Base-by-base conservation (phyloP, 1,140 invertebrate genomes). In the Pollicipes pollicipes region DNA sequence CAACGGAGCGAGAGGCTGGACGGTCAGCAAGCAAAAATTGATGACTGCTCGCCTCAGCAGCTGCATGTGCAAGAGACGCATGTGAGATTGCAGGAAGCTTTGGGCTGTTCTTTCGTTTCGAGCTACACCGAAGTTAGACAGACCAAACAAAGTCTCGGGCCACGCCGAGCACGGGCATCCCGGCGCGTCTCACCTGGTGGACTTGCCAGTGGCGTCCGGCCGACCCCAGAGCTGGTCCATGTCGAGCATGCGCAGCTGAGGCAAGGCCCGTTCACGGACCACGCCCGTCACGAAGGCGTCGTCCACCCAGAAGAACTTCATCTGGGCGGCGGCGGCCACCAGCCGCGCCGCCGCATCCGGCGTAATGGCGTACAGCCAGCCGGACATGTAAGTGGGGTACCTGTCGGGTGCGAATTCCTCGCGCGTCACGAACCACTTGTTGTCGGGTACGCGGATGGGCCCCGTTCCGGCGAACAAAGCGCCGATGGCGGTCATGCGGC, bases 261-360 rank as follows among this genome's bases (percentile, higher is more conserved):
- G 45, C 24, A 21, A 74, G 8, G 75, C 73, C 0, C 73, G 69
- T 63, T 75, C 74, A 2, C 78, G 76, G 26, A 81, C 70, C 17
- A 82, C 76, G 3, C 82, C 82, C 10, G 81, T 82, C 26, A 82
- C 76, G 75, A 77, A 83, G 3, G 78, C 80, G 70, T 83, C 82
- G 71, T 83, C 82, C 71, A 82, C 73, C 77, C 79, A 80, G 72
- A 81, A 78, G 71, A 80, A 77, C 26, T 76, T 77, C 16, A 76
- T 75, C 17, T 72, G 70, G 28, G 69, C 69, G 30, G 76, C 76
- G 21, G 77, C 75, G 17, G 74, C 71, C 69, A 76, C 78, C 45
- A 77, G 69, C 3, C 29, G 4, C 3, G 72, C 71, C 74, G 75
- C 68, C 26, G 73, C 24, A 29, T 68, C 30, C 0, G 72, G 74